Evolutionary conservation across 1,140 invertebrate species (phyloP).

Genomic region (Pachyrhynchus sulphureomaculatus): DNA sequence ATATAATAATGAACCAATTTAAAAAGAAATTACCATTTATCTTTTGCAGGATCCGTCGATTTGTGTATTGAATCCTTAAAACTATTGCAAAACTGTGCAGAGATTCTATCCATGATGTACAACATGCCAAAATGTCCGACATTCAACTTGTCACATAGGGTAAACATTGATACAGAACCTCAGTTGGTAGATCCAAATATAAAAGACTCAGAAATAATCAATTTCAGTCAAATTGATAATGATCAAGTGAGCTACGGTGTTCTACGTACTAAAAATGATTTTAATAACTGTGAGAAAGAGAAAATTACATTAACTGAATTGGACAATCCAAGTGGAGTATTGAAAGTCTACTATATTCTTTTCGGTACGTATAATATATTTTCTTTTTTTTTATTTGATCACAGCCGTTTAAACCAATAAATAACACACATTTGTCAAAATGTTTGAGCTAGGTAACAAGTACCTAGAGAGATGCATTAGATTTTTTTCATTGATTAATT

Average conservation of each 20-base stretch:
- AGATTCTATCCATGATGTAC: slow-evolving; percentile 88
- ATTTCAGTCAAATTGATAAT: slow-evolving; percentile 57
- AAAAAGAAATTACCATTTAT: too few relatives aligned
- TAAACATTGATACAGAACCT: slow-evolving; percentile 75
- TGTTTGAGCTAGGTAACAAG: too few relatives aligned
- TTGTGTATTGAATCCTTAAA: slow-evolving; percentile 83
- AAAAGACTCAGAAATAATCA: slow-evolving; percentile 70
- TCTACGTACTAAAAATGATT: slow-evolving; percentile 56
- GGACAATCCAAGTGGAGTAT: slow-evolving; percentile 80
- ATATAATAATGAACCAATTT: too few relatives aligned
- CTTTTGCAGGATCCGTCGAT: slow-evolving; percentile 53
- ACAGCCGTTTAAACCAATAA: neutral
- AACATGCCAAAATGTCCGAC: slow-evolving; percentile 92
- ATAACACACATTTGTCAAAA: too few relatives aligned
- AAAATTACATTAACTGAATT: slow-evolving; percentile 65
- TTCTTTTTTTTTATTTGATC: neutral
- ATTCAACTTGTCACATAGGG: slow-evolving; percentile 86
- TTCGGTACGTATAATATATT: slow-evolving; percentile 51
- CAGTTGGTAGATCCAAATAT: slow-evolving; percentile 83
- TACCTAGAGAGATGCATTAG: too few relatives aligned
- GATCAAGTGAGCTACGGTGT: slow-evolving; percentile 63
- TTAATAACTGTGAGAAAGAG: slow-evolving; percentile 60
- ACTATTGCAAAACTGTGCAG: slow-evolving; percentile 81
- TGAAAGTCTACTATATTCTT: slow-evolving; percentile 88
- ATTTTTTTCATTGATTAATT: too few relatives aligned